phyloP scores from a whole-genome alignment of 1,140 invertebrate species.

The Calephelis virginiensis region DNA sequence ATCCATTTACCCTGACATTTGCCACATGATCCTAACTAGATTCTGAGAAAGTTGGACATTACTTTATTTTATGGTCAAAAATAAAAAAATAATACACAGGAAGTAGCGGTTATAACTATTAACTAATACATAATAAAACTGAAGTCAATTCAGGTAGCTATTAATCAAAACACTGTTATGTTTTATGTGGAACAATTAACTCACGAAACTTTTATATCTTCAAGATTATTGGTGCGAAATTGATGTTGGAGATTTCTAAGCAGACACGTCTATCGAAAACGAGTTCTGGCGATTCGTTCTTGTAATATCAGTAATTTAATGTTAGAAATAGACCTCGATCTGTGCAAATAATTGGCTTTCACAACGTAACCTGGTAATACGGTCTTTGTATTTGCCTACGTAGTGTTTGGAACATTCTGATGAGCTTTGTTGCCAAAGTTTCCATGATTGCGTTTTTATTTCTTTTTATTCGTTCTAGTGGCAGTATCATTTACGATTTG shows the following conservation, averaged over 20 bases:
- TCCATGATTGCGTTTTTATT: no score
- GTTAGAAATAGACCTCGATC: conserved; percentile 71
- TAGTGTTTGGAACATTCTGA: conserved; percentile 35
- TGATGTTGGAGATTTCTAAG: conserved; percentile 4
- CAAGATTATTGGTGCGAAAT: conserved; percentile 31
- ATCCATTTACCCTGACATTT: no score
- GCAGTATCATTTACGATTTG: no score
- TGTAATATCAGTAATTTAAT: conserved; percentile 75
- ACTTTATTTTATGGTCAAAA: no score
- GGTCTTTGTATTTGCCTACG: conserved; percentile 59
- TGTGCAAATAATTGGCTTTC: conserved; percentile 75
- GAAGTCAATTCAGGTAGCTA: conserved; percentile 12
- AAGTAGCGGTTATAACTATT: neutral
- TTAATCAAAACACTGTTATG: conserved; percentile 10
- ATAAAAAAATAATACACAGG: no score
- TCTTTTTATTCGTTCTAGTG: no score
- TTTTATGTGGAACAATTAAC: conserved; percentile 25
- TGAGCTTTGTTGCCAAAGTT: neutral
- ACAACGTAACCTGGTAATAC: conserved; percentile 71
- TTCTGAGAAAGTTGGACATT: no score
- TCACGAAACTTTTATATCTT: conserved; percentile 40
- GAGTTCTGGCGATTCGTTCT: conserved; percentile 71
- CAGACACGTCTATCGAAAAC: conserved; percentile 56
- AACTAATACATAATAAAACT: neutral
- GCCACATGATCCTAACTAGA: no score